Evolutionary conservation across 2,113 vertebrate species (phyloP).

Genomic region (Bos indicus): DNA sequence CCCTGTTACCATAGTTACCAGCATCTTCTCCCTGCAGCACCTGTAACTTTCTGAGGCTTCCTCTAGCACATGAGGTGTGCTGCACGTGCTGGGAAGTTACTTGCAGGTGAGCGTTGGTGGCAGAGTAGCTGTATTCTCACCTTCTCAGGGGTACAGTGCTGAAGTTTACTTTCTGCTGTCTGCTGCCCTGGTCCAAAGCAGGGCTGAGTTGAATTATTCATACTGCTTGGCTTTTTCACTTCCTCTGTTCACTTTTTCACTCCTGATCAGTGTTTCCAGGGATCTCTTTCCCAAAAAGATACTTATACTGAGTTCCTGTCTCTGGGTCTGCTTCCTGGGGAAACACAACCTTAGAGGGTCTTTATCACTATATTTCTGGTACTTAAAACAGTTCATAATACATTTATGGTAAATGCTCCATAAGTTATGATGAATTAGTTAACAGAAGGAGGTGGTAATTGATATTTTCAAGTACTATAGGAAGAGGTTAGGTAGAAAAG

Average conservation of each 20-base stretch:
- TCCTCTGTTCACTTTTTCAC: background rate
- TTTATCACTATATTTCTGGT: background rate
- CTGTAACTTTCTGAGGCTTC: background rate
- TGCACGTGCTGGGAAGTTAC: background rate
- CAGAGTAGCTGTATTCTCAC: background rate
- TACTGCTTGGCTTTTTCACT: background rate
- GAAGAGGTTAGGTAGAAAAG: background rate
- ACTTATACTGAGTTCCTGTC: background rate
- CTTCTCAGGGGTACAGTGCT: background rate
- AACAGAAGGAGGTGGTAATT: background rate
- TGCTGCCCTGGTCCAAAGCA: background rate
- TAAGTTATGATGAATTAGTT: background rate
- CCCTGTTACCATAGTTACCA: conserved; percentile 49
- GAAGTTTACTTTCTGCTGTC: background rate
- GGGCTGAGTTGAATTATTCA: background rate
- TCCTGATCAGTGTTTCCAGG: background rate
- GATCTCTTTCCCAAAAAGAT: background rate
- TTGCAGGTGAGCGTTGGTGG: background rate
- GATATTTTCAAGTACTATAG: background rate
- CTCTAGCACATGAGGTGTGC: background rate
- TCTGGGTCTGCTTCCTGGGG: background rate
- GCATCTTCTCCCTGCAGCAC: background rate
- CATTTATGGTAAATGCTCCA: background rate
- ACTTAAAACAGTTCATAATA: background rate
- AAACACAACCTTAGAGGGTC: background rate